These are phyloP conservation scores for Myanophis thanlyinensis DNA, from an alignment of 2,113 vertebrate species.

Conservation along the genomic window DNA sequence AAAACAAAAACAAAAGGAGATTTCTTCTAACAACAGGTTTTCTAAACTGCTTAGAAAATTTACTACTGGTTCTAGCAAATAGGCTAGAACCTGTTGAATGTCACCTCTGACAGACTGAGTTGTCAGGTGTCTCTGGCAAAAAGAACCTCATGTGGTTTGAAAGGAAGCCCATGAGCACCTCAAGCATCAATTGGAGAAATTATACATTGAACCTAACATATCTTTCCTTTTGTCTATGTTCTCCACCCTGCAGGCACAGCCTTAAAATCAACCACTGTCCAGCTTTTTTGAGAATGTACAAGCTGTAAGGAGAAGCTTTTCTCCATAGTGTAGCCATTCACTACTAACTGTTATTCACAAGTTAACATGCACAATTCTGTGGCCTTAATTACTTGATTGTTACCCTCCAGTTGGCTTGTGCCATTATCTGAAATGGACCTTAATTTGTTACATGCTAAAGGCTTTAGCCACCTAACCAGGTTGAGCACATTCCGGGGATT, in stretches of 20 bases:
- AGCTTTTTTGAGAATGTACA: not conserved
- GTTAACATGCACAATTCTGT: not conserved
- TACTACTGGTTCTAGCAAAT: too few relatives aligned
- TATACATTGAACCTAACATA: not conserved
- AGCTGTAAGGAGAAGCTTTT: not conserved
- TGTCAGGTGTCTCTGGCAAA: not conserved
- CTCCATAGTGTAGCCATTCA: not conserved
- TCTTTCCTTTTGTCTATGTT: not conserved
- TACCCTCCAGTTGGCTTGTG: not conserved
- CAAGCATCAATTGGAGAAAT: not conserved
- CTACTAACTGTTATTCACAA: not conserved
- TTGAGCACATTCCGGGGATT: not conserved
- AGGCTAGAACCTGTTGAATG: too few relatives aligned
- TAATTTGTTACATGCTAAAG: not conserved
- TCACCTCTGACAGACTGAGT: not conserved
- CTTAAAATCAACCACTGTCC: not conserved
- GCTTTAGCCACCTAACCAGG: not conserved
- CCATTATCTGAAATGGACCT: not conserved
- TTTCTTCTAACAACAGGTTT: too few relatives aligned
- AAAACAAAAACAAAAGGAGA: too few relatives aligned
- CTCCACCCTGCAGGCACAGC: not conserved
- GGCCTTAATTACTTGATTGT: not conserved
- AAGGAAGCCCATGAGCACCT: not conserved
- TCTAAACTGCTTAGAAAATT: too few relatives aligned
- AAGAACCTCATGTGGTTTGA: not conserved